These are phyloP conservation scores for Poeciliopsis retropinna DNA, from an alignment of 2,113 vertebrate genomes.

Conservation along the genomic window DNA sequence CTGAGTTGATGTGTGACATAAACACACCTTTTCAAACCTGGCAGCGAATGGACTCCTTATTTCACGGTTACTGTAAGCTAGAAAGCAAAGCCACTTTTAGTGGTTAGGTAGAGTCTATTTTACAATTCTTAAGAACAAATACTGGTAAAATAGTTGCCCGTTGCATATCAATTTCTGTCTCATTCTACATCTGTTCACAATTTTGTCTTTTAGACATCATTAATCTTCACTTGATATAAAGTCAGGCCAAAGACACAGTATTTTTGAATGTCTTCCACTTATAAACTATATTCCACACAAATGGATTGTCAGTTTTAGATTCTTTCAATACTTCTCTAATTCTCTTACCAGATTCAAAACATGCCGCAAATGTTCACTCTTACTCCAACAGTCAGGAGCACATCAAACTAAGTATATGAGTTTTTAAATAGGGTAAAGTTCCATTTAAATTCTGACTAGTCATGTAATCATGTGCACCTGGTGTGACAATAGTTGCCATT, in stretches of 20 bases:
- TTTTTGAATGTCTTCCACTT: too few relatives aligned
- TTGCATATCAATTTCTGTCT: conserved; percentile 11
- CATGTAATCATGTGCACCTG: too few relatives aligned
- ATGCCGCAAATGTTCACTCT: too few relatives aligned
- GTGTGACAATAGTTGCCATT: too few relatives aligned
- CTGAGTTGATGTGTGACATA: conserved; percentile 66
- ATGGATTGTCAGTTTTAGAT: too few relatives aligned
- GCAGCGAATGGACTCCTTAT: conserved; percentile 64
- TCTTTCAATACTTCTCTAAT: too few relatives aligned
- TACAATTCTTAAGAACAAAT: conserved; percentile 23
- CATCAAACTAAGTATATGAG: too few relatives aligned
- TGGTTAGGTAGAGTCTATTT: conserved; percentile 51
- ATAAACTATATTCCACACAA: too few relatives aligned
- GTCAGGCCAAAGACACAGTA: not conserved
- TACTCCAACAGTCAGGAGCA: too few relatives aligned
- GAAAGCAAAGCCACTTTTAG: conserved; percentile 43
- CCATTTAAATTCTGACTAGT: too few relatives aligned
- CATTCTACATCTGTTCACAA: not conserved
- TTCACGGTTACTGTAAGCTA: conserved; percentile 71
- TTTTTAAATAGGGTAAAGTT: too few relatives aligned
- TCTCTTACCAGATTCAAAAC: too few relatives aligned
- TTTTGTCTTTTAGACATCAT: not conserved
- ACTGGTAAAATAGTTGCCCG: conserved; percentile 8
- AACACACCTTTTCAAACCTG: conserved; percentile 75
- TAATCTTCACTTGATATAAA: not conserved